Conservation (phyloP, 2,113 vertebrate species). For the Entomyzon cyanotis region DNA sequence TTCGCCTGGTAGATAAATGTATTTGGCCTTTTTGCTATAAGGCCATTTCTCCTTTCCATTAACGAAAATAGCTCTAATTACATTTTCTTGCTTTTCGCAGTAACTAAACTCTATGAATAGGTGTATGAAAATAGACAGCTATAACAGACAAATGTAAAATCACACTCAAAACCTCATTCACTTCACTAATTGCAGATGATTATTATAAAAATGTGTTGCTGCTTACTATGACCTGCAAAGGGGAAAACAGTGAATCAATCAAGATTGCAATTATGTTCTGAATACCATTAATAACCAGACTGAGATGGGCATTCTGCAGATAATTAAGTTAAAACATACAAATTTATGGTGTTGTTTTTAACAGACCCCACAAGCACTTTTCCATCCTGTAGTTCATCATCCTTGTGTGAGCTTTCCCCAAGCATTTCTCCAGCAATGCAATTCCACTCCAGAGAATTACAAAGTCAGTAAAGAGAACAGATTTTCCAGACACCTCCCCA, state of each 20-base stretch:
- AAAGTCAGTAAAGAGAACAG: not conserved
- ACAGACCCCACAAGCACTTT: not conserved
- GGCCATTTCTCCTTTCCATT: not conserved
- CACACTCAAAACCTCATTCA: not conserved
- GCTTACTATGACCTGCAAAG: not conserved
- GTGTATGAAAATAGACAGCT: slow-evolving; percentile 13
- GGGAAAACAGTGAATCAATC: not conserved
- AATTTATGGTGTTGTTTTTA: not conserved
- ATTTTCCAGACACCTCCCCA: not conserved
- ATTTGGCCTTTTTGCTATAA: not conserved
- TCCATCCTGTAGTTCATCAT: not conserved
- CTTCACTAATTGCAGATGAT: slow-evolving; percentile 37
- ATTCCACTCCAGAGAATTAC: not conserved
- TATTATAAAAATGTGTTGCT: slow-evolving; percentile 35
- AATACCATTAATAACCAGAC: slow-evolving; percentile 2
- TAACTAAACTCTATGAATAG: not conserved
- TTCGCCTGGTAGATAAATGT: not conserved
- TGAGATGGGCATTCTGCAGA: not conserved
- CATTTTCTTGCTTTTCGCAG: slow-evolving; percentile 28
- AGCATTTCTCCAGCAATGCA: not conserved
- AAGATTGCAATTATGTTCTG: slow-evolving; percentile 23
- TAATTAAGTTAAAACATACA: slow-evolving; percentile 24
- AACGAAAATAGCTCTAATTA: slow-evolving; percentile 7
- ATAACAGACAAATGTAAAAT: slow-evolving; percentile 4
- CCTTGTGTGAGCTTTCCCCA: not conserved